A percentile compares a stretch with the other conserved stretches of the same genome.
Conservation (phyloP, 2,888 invertebrate species). For the Lithophane socia region DNA sequence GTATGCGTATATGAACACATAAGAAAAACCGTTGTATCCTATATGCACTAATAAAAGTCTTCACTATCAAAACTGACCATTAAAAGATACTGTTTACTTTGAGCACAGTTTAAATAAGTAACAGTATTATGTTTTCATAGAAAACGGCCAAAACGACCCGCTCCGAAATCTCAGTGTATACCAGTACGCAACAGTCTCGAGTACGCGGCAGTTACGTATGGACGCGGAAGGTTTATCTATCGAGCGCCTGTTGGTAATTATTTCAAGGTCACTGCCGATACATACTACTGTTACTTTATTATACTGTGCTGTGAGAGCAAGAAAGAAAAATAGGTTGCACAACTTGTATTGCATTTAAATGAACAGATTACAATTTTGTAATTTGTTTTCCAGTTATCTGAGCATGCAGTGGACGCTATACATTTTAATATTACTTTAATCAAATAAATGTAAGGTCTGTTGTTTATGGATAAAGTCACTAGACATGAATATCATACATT, state of each 20-base stretch:
- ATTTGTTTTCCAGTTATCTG: slow-evolving; percentile 39
- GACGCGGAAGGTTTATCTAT: too few species aligned
- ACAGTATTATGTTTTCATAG: too few species aligned
- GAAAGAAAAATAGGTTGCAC: neutral
- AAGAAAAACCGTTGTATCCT: neutral
- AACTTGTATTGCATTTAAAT: slow-evolving; percentile 48
- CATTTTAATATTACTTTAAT: slow-evolving; percentile 29
- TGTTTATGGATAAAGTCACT: neutral
- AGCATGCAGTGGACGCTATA: slow-evolving; percentile 7
- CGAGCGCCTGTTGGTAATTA: too few species aligned
- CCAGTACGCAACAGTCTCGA: too few species aligned
- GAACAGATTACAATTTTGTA: slow-evolving; percentile 40
- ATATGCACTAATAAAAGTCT: neutral
- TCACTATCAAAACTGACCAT: neutral
- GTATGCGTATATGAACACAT: neutral
- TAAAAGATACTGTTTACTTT: neutral
- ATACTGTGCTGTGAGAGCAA: too few species aligned
- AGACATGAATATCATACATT: slow-evolving; percentile 49
- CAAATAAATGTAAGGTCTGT: slow-evolving; percentile 8
- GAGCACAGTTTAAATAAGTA: too few species aligned
- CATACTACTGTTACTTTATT: too few species aligned
- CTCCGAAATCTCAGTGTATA: too few species aligned
- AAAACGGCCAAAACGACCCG: too few species aligned
- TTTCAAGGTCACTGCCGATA: too few species aligned
- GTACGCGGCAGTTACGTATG: too few species aligned